Percentiles rank a stretch among this genome's conserved stretches.
Evolutionary conservation across 2,797 vertebrate genomes (phyloP).

Genomic region (Ctenopoma kingsleyae): DNA sequence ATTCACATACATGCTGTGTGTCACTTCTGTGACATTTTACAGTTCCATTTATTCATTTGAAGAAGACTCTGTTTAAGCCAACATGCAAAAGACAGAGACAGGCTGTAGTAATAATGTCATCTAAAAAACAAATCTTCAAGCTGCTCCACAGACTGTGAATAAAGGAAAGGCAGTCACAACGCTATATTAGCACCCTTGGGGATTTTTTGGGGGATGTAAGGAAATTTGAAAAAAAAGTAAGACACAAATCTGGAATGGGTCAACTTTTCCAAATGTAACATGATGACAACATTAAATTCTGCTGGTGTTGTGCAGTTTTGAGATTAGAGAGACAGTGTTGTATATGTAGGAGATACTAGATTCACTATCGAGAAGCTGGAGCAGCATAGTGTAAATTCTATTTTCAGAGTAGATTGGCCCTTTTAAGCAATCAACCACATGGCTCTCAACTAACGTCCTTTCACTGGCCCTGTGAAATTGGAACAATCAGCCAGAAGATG

Average conservation of each 20-base stretch:
- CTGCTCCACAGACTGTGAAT: constrained; percentile 39
- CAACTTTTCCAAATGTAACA: background rate
- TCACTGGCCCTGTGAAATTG: constrained; percentile 55
- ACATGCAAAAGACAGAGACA: constrained; percentile 13
- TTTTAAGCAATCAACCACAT: constrained; percentile 48
- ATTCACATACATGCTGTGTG: constrained; percentile 35
- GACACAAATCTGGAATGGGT: background rate
- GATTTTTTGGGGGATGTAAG: constrained; percentile 11
- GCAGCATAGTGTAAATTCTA: constrained; percentile 22
- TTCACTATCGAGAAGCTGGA: constrained; percentile 2
- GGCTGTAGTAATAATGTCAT: constrained; percentile 30
- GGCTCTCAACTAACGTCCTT: constrained; percentile 53
- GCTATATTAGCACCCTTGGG: constrained; percentile 10
- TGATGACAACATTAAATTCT: background rate
- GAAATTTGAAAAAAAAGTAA: constrained; percentile 4
- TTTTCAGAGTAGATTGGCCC: constrained; percentile 46
- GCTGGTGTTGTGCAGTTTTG: constrained; percentile 6
- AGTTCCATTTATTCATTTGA: constrained; percentile 42
- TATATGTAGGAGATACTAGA: background rate
- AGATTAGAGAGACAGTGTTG: background rate
- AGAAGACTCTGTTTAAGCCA: constrained; percentile 22
- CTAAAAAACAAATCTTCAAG: constrained; percentile 39
- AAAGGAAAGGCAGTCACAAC: constrained; percentile 29
- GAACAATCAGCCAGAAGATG: constrained; percentile 68
- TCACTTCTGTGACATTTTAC: constrained; percentile 38